Evolutionary conservation across 2,113 vertebrate species (phyloP), one percentile per base, ranked within the genome.

Genomic region (Mustelus asterias): DNA sequence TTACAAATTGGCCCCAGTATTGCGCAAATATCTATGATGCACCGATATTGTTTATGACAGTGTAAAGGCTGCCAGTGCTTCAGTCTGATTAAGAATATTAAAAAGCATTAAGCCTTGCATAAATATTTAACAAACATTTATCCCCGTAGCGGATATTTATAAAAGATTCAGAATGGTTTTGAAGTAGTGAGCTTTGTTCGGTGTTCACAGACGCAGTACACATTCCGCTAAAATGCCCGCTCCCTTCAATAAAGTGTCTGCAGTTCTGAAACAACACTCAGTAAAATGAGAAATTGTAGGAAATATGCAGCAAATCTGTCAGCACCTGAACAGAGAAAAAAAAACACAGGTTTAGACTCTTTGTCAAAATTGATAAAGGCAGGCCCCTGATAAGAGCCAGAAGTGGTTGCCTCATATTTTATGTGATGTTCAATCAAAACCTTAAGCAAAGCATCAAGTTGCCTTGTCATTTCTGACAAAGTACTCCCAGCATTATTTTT

Each of bases 101-200:
- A 33, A 72, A 76, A 95, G 22, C 69, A 72, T 69, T 72, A 72
- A 95, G 63, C 41, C 44, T 29, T 72, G 69, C 72, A 48, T 54
- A 95, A 95, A 95, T 72, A 76, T 95, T 95, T 95, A 29, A 95
- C 70, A 76, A 95, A 70, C 67, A 29, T 48, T 44, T 95, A 93
- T 76, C 69, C 67, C 67, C 26, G 54, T 48, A 18, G 69, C 54
- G 67, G 69, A 54, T 54, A 24, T 48, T 95, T 29, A 95, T 72
- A 18, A 76, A 72, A 76, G 10, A 54, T 54, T 76, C 69, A 54
- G 26, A 48, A 76, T 95, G 37, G 67, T 95, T 95, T 89, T 41
- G 18, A 90, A 63, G 54, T 8, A 90, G 54, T 54, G 16, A 14
- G 33, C 88, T 60, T 33, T n/a, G 13, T 22, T 63, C 37, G 5